Evolutionary conservation across 2,888 invertebrate species (phyloP).

Genomic region (Harpalus rufipes): DNA sequence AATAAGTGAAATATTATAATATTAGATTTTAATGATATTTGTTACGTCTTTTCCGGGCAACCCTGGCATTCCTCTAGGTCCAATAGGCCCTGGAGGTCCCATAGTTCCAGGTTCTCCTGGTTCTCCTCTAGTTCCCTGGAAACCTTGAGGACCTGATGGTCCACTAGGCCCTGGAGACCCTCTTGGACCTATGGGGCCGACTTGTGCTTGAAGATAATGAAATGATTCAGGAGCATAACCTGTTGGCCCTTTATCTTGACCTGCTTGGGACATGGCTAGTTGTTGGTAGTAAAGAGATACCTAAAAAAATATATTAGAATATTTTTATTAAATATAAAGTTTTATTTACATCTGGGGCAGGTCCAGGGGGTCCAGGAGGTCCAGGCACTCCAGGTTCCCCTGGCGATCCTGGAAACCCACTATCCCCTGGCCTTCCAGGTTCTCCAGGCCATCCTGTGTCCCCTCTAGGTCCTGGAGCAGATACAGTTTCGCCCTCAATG

Average conservation of each 20-base stretch:
- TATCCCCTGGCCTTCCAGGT: constrained; percentile 80
- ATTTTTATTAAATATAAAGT: neutral
- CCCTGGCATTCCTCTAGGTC: constrained; percentile 84
- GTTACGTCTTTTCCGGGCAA: constrained; percentile 87
- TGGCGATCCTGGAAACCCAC: constrained; percentile 81
- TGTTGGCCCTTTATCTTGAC: constrained; percentile 88
- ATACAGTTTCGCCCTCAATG: constrained; percentile 60
- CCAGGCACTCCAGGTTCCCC: constrained; percentile 85
- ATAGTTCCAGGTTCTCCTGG: constrained; percentile 86
- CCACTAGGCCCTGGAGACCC: constrained; percentile 86
- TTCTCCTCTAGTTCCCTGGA: constrained; percentile 90
- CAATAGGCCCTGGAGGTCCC: constrained; percentile 81
- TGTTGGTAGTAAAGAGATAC: constrained; percentile 87
- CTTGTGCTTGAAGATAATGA: constrained; percentile 88
- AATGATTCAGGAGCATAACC: constrained; percentile 81
- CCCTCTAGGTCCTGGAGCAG: constrained; percentile 77
- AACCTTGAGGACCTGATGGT: constrained; percentile 86
- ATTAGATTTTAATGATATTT: constrained; percentile 47
- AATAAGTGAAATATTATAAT: constrained; percentile 73
- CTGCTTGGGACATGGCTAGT: constrained; percentile 84
- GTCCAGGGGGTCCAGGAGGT: constrained; percentile 81
- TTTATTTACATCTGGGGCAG: constrained; percentile 81
- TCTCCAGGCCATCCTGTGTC: constrained; percentile 79
- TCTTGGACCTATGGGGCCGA: constrained; percentile 88
- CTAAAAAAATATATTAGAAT: constrained; percentile 73